These are phyloP conservation scores for Spicauda simplicius DNA, from an alignment of 2,888 invertebrate species.

Conservation along the genomic window DNA sequence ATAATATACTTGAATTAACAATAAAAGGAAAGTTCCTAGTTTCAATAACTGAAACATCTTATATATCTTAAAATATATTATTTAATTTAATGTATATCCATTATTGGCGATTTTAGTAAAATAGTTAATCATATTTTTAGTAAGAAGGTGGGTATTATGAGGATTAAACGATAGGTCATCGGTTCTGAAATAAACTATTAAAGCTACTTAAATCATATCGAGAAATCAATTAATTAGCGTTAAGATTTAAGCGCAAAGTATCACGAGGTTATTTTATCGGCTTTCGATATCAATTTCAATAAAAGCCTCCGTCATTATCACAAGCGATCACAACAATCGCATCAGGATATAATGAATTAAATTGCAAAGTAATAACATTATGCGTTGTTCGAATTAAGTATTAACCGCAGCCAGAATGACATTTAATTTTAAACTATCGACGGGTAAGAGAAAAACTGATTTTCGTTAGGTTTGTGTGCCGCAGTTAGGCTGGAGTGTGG, in stretches of 20 bases:
- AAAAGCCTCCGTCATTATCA: constrained; percentile 74
- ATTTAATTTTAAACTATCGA: constrained; percentile 82
- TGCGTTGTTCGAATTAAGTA: constrained; percentile 78
- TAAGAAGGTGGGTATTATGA: too few species aligned
- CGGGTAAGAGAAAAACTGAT: constrained; percentile 75
- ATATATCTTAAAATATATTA: too few species aligned
- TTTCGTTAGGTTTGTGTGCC: constrained; percentile 61
- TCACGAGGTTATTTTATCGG: constrained; percentile 30
- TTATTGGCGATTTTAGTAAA: too few species aligned
- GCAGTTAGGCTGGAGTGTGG: constrained; percentile 56
- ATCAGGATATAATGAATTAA: constrained; percentile 78
- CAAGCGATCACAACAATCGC: constrained; percentile 61
- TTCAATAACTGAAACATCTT: too few species aligned
- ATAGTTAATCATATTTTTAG: too few species aligned
- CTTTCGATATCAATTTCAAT: constrained; percentile 74
- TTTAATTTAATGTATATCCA: too few species aligned
- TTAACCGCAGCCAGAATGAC: constrained; percentile 79
- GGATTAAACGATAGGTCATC: too few species aligned
- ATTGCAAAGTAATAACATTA: constrained; percentile 78
- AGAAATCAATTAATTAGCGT: constrained; percentile 30
- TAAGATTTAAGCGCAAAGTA: constrained; percentile 25
- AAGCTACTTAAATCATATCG: constrained; percentile 12
- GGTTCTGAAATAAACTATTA: too few species aligned
- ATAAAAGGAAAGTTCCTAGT: too few species aligned
- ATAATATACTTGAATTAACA: too few species aligned